phyloP scores from a whole-genome alignment of 2,797 vertebrate species.

The Hypotaenidia okinawae region DNA sequence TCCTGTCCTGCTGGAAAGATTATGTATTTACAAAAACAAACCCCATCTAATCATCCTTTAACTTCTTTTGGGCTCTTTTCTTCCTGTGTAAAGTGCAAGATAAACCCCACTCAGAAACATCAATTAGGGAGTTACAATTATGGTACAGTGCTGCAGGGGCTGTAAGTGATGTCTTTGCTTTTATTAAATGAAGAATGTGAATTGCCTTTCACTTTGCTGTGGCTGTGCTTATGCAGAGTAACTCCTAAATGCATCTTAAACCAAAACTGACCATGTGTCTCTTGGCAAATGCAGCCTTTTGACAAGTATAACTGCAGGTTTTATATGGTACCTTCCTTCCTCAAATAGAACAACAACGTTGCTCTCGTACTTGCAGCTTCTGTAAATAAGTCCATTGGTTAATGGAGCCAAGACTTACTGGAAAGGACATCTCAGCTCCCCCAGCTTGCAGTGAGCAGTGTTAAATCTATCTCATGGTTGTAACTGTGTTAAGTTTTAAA shows the following conservation, averaged over 20 bases:
- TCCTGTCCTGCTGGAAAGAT: background rate
- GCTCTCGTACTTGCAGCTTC: background rate
- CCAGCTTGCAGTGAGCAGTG: accelerated
- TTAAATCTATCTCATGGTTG: background rate
- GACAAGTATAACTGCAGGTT: background rate
- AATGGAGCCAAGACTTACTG: background rate
- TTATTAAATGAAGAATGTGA: background rate
- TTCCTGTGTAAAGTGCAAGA: background rate
- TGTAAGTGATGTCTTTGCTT: background rate
- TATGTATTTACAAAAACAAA: background rate
- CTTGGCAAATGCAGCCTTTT: background rate
- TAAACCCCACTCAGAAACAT: background rate
- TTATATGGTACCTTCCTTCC: background rate
- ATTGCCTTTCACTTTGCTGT: background rate
- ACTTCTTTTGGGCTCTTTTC: background rate
- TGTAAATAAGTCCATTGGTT: background rate
- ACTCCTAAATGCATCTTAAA: background rate
- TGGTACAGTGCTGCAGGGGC: accelerated
- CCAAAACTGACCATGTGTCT: background rate
- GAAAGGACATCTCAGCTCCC: background rate
- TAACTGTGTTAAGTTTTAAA: accelerated
- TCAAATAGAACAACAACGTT: background rate
- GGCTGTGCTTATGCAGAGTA: background rate
- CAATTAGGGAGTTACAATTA: background rate
- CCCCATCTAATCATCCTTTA: background rate